Conservation (phyloP, 1,140 invertebrate genomes). For the Lordiphosa mommai region DNA sequence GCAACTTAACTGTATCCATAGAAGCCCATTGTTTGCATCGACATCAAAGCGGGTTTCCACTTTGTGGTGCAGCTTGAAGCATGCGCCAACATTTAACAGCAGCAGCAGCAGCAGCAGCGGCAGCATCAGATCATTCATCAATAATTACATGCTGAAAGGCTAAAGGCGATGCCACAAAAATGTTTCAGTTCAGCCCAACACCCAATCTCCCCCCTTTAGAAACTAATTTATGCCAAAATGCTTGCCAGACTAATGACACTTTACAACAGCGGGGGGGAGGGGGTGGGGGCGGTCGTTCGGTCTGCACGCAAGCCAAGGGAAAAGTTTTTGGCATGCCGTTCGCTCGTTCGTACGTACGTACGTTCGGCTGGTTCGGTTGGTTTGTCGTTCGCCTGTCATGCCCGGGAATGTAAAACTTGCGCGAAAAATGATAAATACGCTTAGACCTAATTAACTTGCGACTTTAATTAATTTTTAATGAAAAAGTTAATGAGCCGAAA, state of each 20-base stretch:
- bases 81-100: slow-evolving; percentile 31
- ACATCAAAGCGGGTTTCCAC: slow-evolving; percentile 52
- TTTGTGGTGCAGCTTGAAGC: slow-evolving; percentile 22
- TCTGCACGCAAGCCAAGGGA: slow-evolving; percentile 32
- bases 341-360: slow-evolving; percentile 13
- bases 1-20: slow-evolving; percentile 21
- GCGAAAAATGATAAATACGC: slow-evolving; percentile 76
- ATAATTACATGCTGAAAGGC: slow-evolving; percentile 70
- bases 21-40: slow-evolving; percentile 31
- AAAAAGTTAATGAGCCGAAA: slow-evolving; percentile 75
- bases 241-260: slow-evolving; percentile 74
- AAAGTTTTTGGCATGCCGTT: slow-evolving; percentile 64
- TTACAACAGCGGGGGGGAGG: slow-evolving; percentile 35
- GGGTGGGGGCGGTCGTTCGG: too few species aligned
- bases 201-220: slow-evolving; percentile 10
- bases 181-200: slow-evolving; percentile 14
- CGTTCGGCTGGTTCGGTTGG: neutral
- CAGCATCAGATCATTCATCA: slow-evolving; percentile 67
- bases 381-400: slow-evolving; percentile 34
- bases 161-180: slow-evolving; percentile 66
- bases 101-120: too few species aligned
- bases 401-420: slow-evolving; percentile 58
- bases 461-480: slow-evolving; percentile 78
- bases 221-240: slow-evolving; percentile 73
- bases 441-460: slow-evolving; percentile 77